Percentiles rank a stretch among this genome's conserved stretches.
phyloP scores from a whole-genome alignment of 1,140 invertebrate species.

The Drosophila busckii region DNA sequence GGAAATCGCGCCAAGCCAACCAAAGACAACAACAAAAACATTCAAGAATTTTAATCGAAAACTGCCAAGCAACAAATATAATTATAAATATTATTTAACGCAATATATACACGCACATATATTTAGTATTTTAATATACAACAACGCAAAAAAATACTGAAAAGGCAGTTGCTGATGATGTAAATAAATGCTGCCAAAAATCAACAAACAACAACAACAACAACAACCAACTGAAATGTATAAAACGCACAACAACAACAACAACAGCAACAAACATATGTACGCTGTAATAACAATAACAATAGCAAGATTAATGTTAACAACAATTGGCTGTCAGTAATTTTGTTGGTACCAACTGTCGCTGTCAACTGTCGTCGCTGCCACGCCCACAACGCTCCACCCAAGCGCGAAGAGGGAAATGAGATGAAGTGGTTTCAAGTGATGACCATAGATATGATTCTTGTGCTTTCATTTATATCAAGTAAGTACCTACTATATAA shows the following conservation, averaged over 20 bases:
- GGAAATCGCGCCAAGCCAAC: conserved; percentile 17
- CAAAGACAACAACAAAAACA: conserved; percentile 29
- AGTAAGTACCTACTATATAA: conserved; percentile 65
- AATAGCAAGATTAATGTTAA: conserved; percentile 5
- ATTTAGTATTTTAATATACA: conserved; percentile 25
- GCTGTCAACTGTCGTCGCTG: conserved; percentile 27
- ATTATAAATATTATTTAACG: conserved; percentile 35
- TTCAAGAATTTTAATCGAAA: conserved; percentile 74
- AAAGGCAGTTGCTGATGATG: conserved; percentile 21
- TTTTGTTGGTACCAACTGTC: not conserved
- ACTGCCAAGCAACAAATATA: conserved; percentile 59
- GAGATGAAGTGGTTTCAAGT: conserved; percentile 78
- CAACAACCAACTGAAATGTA: conserved; percentile 41
- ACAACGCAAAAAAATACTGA: conserved; percentile 9
- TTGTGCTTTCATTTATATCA: conserved; percentile 78
- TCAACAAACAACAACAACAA: conserved; percentile 27
- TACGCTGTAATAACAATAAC: not conserved
- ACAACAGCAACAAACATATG: conserved; percentile 24
- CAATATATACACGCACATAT: conserved; percentile 8
- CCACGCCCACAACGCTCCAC: conserved; percentile 30
- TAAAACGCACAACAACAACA: conserved; percentile 45
- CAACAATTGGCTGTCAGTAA: conserved; percentile 5
- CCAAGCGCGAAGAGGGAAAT: conserved; percentile 71
- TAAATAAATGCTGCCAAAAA: conserved; percentile 69
- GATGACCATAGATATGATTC: conserved; percentile 78